Percentiles rank a stretch among this genome's conserved stretches.
These are phyloP conservation scores for Chymomyza caudatula DNA, from an alignment of 2,888 invertebrate genomes.

Conservation along the genomic window DNA sequence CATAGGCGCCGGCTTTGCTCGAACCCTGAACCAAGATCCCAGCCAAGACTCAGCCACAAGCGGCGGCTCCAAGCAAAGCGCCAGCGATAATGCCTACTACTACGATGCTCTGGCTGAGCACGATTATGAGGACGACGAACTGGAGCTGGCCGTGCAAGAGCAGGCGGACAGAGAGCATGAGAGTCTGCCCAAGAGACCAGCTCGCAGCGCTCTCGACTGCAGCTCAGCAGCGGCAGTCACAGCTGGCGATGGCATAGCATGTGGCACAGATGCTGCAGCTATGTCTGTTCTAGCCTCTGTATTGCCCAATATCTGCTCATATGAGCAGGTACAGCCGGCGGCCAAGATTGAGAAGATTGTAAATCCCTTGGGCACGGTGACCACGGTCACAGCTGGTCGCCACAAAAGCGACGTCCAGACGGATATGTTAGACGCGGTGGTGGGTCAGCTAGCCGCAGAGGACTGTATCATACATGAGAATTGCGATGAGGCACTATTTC, in stretches of 20 bases:
- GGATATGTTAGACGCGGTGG: slow-evolving; percentile 74
- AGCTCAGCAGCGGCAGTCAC: slow-evolving; percentile 7
- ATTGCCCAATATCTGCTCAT: slow-evolving; percentile 70
- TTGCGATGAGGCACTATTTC: slow-evolving; percentile 85
- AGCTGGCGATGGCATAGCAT: neutral
- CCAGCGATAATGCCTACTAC: slow-evolving; percentile 65
- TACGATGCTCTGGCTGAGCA: slow-evolving; percentile 73
- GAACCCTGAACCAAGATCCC: neutral
- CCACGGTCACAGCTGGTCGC: slow-evolving; percentile 76
- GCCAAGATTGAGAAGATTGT: slow-evolving; percentile 80
- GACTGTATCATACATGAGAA: slow-evolving; percentile 80
- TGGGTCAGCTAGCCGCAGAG: slow-evolving; percentile 71
- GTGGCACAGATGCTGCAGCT: slow-evolving; percentile 20
- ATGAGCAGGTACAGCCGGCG: slow-evolving; percentile 40
- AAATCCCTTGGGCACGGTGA: slow-evolving; percentile 87
- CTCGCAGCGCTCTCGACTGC: slow-evolving; percentile 6
- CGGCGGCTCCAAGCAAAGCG: slow-evolving; percentile 8
- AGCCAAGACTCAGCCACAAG: neutral
- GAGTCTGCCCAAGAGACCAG: slow-evolving; percentile 8
- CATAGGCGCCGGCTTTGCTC: neutral
- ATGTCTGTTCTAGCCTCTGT: slow-evolving; percentile 59
- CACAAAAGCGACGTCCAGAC: slow-evolving; percentile 66
- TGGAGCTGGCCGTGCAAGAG: slow-evolving; percentile 59
- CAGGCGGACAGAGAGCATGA: slow-evolving; percentile 42
- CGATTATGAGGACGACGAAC: slow-evolving; percentile 43